Evolutionary conservation across 1,140 invertebrate genomes (phyloP), one percentile per base, ranked within the genome.

Genomic region (Colletes latitarsis): DNA sequence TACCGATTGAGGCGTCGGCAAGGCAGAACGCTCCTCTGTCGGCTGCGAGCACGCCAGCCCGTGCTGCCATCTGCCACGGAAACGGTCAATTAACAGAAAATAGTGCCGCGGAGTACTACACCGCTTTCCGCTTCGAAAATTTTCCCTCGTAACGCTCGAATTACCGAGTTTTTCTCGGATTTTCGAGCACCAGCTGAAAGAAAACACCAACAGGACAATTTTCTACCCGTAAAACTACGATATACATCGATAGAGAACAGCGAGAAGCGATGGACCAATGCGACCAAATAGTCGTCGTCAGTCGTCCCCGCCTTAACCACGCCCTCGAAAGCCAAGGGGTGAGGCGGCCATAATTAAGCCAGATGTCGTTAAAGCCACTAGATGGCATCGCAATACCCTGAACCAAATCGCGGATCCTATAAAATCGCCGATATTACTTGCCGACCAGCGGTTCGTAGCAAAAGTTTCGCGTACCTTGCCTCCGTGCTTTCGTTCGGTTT

Each of bases 331-430:
- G 64, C 21, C 67, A 53, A 68, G 68, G 69, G 86, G 80, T 86
- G 88, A 89, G 90, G 91, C 92, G 92, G 92, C 92, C 92, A 93
- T 93, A 93, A 93, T 90, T 93, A 93, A 92, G 82, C 72, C 70
- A 85, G 87, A 90, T 77, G 82, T 90, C 82, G 85, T 91, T 89
- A 82, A 89, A 82, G 81, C 88, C 89, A 89, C 87, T 90, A 93
- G 92, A 93, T 93, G 92, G 91, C 92, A 91, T 84, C 89, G 86
- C 86, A 82, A 86, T 85, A 86, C 77, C 70, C 12, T 77, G 46
- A 52, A 72, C 76, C 43, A 67, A 67, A 80, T 72, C 64, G 14
- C 53, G 30, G n/a, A 21, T 46, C 72, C 52, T 46, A 21, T 9
- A 75, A 80, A 53, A 14, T n/a, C 41, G 43, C 53, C 62, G n/a